Evolutionary conservation across 2,888 invertebrate genomes (phyloP).

Genomic region (Bellardia bayeri): DNA sequence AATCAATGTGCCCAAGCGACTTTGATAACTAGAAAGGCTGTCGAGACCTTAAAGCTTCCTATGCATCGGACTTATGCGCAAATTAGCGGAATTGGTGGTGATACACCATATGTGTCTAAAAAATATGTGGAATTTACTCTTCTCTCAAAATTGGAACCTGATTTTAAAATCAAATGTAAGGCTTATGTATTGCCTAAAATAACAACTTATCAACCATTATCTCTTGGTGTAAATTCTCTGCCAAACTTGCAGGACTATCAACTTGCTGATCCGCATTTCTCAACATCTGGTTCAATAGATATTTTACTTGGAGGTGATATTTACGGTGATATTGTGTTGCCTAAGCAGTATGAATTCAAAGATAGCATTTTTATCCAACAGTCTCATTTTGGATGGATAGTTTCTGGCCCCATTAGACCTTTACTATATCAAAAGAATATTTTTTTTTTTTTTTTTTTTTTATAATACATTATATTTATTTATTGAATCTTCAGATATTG

Average conservation of each 20-base stretch:
- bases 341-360: conserved; percentile 46
- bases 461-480: too few species aligned
- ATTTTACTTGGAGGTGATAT: conserved; percentile 57
- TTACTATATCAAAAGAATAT: conserved; percentile 8
- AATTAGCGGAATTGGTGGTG: conserved; percentile 52
- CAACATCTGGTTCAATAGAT: conserved; percentile 37
- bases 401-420: conserved; percentile 35
- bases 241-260: not conserved
- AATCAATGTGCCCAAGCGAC: conserved; percentile 62
- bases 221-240: conserved; percentile 12
- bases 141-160: conserved; percentile 13
- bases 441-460: too few species aligned
- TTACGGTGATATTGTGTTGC: conserved; percentile 53
- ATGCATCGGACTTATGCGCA: conserved; percentile 22
- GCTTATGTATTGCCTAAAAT: conserved; percentile 51
- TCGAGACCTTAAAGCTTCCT: conserved; percentile 39
- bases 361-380: conserved; percentile 47
- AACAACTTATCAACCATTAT: conserved; percentile 38
- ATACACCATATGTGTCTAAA: not conserved
- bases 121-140: conserved; percentile 44
- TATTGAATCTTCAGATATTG: too few species aligned
- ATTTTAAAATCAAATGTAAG: conserved; percentile 47
- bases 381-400: conserved; percentile 58
- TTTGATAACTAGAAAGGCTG: conserved; percentile 45
- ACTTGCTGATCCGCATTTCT: conserved; percentile 55